Evolutionary conservation across 2,113 vertebrate species (phyloP).

Genomic region (Genyomyrus donnyi): DNA sequence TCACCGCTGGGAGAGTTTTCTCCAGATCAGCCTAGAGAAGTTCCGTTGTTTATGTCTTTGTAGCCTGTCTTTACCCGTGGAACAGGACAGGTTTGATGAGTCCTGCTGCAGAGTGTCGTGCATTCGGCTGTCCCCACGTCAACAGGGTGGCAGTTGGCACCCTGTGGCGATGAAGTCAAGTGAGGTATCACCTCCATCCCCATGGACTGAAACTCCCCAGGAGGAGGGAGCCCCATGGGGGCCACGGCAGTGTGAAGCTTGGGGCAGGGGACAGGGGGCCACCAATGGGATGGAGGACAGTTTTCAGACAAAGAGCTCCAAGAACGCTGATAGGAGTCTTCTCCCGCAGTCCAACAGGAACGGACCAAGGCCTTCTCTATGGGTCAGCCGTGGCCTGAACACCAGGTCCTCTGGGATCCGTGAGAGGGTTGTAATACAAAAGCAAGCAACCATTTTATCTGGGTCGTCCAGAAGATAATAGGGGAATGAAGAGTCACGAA

Average conservation of each 20-base stretch:
- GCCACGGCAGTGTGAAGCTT: neutral
- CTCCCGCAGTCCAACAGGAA: constrained; percentile 15
- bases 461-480: neutral
- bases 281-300: neutral
- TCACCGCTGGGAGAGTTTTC: constrained; percentile 22
- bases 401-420: neutral
- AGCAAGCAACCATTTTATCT: neutral
- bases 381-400: neutral
- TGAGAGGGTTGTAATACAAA: neutral
- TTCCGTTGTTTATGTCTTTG: constrained; percentile 24
- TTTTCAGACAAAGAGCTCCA: constrained; percentile 30
- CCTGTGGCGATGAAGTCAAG: neutral
- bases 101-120: neutral
- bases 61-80: neutral
- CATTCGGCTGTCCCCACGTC: neutral
- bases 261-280: neutral
- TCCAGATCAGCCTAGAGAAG: constrained; percentile 21
- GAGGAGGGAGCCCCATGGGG: neutral
- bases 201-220: neutral
- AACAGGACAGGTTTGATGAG: neutral
- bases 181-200: neutral
- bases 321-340: constrained; percentile 35
- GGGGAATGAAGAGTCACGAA: neutral
- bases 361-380: constrained; percentile 9
- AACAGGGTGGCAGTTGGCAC: neutral